Base-by-base conservation (phyloP, 2,888 invertebrate genomes). In the Yponomeuta malinellus region DNA sequence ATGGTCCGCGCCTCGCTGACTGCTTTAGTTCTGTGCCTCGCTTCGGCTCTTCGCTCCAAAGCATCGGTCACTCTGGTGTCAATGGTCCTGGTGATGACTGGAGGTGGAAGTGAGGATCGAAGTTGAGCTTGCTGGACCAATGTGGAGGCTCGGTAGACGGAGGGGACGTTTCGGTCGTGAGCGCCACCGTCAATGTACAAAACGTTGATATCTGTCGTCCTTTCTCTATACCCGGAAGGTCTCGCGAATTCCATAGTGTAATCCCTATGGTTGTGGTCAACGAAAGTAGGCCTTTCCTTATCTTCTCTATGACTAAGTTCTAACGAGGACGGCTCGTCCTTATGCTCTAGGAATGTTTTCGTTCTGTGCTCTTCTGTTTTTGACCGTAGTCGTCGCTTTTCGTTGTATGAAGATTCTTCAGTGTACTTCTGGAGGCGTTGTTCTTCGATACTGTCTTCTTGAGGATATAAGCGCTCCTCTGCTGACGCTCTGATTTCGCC, bases 1-100 rank as follows among this genome's bases (percentile, higher is more conserved):
- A 81, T 52, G 71, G 79, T 87, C 73, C 86, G 82, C 6, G 83
- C 82, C 77, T 89, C 90, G 74, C 89, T 90, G 10, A 81, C 73
- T 5, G 86, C 86, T 72, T 87, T 90, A 3, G 82, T 81, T 74
- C 78, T 81, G 12, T 80, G 81, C 69, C 83, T 80, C 0, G 77
- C 74, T 48, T 86, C 83, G 68, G 78, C 73, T 64, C 77, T 75
- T 73, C 77, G 79, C 29, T 86, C 84, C 8, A 43, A 72, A 23
- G 76, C 73, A 71, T 80, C 79, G 72, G 75, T 80, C 15, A 73
- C 79, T 75, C 79, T 79, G 2, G 72, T 78, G 37, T 72, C 29
- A 23, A n/a, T 4, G 73, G 12, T 81, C 15, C 52, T 59, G 52
- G 52, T 59, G 52, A 59, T 59, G 15, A 15, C 52, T 31, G 76